These are phyloP conservation scores for Encarsia formosa DNA, from an alignment of 2,888 invertebrate species.

Conservation along the genomic window DNA sequence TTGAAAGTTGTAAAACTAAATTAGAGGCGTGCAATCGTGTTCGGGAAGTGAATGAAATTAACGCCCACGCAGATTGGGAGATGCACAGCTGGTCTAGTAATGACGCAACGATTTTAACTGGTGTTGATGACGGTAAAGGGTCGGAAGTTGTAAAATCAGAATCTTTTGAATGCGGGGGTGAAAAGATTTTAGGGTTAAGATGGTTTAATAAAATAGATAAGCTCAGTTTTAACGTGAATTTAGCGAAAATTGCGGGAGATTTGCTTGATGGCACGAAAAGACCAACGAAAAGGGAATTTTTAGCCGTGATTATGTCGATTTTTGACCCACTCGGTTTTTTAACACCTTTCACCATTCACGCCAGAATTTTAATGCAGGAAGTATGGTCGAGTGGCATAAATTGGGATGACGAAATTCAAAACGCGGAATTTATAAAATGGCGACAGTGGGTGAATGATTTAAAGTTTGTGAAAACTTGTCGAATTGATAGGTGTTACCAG, in stretches of 20 bases:
- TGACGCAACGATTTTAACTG: too few species aligned
- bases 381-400: constrained; percentile 1
- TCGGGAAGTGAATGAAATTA: constrained; percentile 22
- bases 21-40: constrained; percentile 28
- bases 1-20: constrained; percentile 25
- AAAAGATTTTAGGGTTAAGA: constrained; percentile 9
- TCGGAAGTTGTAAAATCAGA: background rate
- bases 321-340: constrained; percentile 11
- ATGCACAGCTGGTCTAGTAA: constrained; percentile 30
- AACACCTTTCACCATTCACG: background rate
- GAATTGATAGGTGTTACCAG: constrained; percentile 11
- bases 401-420: constrained; percentile 10
- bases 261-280: background rate
- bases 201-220: constrained; percentile 5
- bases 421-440: background rate
- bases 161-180: background rate
- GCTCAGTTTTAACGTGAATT: background rate
- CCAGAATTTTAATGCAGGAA: constrained; percentile 8
- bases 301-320: constrained; percentile 4
- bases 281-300: constrained; percentile 10
- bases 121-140: too few species aligned
- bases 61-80: constrained; percentile 27
- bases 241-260: background rate
- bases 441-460: constrained; percentile 5
- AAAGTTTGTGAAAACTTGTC: background rate